phyloP scores from a whole-genome alignment of 2,113 vertebrate species.

The Actenoides lindsayi region DNA sequence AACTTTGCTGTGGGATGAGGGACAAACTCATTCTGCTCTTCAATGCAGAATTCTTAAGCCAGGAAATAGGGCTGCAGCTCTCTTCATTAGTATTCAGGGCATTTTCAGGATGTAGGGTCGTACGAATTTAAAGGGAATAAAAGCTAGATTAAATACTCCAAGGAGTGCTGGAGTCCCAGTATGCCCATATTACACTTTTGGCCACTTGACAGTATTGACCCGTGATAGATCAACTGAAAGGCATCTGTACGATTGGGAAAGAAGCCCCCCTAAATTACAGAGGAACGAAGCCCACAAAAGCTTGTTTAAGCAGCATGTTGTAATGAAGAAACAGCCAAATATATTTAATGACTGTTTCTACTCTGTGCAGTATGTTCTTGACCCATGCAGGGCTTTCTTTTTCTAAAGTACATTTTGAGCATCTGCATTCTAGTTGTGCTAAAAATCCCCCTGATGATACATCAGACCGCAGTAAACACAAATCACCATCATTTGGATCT shows the following conservation, averaged over 20 bases:
- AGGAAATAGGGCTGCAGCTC: not conserved
- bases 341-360: not conserved
- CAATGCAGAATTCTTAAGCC: constrained; percentile 44
- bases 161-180: not conserved
- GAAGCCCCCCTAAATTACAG: not conserved
- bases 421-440: not conserved
- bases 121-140: not conserved
- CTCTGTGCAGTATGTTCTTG: not conserved
- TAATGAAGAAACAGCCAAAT: not conserved
- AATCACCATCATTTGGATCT: not conserved
- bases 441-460: not conserved
- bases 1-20: constrained; percentile 41
- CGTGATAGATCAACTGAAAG: not conserved
- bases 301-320: not conserved
- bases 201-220: not conserved
- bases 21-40: constrained; percentile 19
- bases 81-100: constrained; percentile 38
- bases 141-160: not conserved
- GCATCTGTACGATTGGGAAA: not conserved
- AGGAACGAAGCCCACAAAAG: not conserved
- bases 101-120: not conserved
- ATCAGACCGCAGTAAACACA: not conserved
- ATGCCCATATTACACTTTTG: not conserved
- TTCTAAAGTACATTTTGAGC: not conserved
- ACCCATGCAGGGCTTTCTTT: not conserved